phyloP scores from a whole-genome alignment of 2,797 vertebrate genomes.

The Melanotaenia maccullochi region DNA sequence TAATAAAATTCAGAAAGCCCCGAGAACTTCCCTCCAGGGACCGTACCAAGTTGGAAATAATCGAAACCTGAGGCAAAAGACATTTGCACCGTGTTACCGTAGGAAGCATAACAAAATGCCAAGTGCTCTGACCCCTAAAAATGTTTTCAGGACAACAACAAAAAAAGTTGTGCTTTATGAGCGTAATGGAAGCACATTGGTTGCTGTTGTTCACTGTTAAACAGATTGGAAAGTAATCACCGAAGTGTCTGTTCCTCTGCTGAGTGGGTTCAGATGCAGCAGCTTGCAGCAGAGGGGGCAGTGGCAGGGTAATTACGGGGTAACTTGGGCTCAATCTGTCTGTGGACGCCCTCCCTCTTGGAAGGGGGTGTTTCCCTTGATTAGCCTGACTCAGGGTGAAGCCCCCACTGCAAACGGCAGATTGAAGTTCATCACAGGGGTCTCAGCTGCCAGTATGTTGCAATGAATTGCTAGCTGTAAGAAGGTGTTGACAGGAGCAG shows the following conservation, averaged over 20 bases:
- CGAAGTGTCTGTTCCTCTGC: slow-evolving; percentile 76
- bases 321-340: slow-evolving; percentile 86
- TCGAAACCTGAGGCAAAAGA: slow-evolving; percentile 84
- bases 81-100: slow-evolving; percentile 81
- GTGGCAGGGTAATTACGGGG: slow-evolving; percentile 85
- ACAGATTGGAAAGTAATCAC: slow-evolving; percentile 80
- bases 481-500: slow-evolving; percentile 99
- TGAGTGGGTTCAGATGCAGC: slow-evolving; percentile 76
- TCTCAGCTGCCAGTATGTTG: slow-evolving; percentile 94
- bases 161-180: slow-evolving; percentile 63
- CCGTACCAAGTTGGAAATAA: slow-evolving; percentile 85
- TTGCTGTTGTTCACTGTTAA: slow-evolving; percentile 77
- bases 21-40: slow-evolving; percentile 80
- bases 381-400: slow-evolving; percentile 86
- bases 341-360: slow-evolving; percentile 79
- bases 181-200: slow-evolving; percentile 66
- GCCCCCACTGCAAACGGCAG: slow-evolving; percentile 87
- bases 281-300: slow-evolving; percentile 83
- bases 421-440: slow-evolving; percentile 93
- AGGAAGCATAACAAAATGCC: slow-evolving; percentile 81
- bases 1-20: slow-evolving; percentile 88
- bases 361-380: slow-evolving; percentile 87
- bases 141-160: slow-evolving; percentile 56
- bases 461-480: slow-evolving; percentile 94
- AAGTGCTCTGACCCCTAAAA: slow-evolving; percentile 75